Conservation (phyloP, 1,140 invertebrate genomes). For the Brachionus rubens region DNA sequence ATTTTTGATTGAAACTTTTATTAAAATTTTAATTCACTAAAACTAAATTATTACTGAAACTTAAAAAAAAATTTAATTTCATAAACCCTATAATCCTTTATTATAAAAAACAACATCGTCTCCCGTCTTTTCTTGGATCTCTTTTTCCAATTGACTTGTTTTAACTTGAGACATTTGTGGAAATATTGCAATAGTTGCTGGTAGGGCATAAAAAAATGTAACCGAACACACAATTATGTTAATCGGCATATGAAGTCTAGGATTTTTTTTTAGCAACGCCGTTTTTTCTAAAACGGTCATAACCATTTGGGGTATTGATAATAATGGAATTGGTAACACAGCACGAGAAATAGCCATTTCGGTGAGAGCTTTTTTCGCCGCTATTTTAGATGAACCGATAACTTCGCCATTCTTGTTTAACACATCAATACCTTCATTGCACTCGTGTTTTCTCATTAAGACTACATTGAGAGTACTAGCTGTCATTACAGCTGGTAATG, state of each 20-base stretch:
- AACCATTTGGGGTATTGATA: conserved; percentile 57
- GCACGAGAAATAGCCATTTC: conserved; percentile 59
- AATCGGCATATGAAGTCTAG: conserved; percentile 55
- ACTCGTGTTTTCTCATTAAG: conserved; percentile 63
- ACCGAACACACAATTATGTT: conserved; percentile 57
- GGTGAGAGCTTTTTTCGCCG: conserved; percentile 60
- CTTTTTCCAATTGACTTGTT: conserved; percentile 53
- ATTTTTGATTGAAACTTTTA: too few species aligned
- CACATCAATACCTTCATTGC: conserved; percentile 62
- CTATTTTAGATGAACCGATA: conserved; percentile 62
- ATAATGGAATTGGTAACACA: conserved; percentile 59
- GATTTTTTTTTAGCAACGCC: conserved; percentile 53
- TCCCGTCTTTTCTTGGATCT: conserved; percentile 53
- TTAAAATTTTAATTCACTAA: too few species aligned
- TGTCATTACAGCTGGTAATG: conserved; percentile 62
- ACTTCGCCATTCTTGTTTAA: conserved; percentile 58
- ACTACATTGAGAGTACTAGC: conserved; percentile 63
- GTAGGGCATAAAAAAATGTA: conserved; percentile 59
- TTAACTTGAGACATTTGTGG: conserved; percentile 59
- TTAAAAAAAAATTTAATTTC: too few species aligned
- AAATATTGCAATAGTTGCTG: conserved; percentile 59
- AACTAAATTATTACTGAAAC: too few species aligned
- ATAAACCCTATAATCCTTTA: conserved; percentile 59
- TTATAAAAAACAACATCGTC: conserved; percentile 54
- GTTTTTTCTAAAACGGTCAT: conserved; percentile 60